These are phyloP conservation scores for Criorhina ranunculi DNA, from an alignment of 2,888 invertebrate genomes.

Conservation along the genomic window DNA sequence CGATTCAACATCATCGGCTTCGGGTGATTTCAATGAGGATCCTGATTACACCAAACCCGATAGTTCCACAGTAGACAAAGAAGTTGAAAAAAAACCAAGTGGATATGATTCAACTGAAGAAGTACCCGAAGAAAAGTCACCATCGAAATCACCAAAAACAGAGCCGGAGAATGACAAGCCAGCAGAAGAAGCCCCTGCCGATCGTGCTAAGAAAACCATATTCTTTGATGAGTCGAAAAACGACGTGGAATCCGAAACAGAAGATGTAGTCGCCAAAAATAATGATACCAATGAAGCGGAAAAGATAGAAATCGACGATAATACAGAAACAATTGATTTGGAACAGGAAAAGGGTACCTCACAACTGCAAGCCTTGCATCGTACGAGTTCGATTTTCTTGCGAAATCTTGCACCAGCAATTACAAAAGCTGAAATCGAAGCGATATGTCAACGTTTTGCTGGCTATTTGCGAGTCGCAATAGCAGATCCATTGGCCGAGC, in stretches of 20 bases:
- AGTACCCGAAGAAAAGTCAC: constrained; percentile 2
- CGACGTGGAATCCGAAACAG: constrained; percentile 56
- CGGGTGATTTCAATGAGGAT: constrained; percentile 81
- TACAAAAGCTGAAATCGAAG: constrained; percentile 98
- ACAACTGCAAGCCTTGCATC: constrained; percentile 92
- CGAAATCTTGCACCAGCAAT: constrained; percentile 98
- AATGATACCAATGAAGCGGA: constrained; percentile 77
- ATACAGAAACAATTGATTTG: constrained; percentile 84
- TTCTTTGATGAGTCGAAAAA: constrained; percentile 59
- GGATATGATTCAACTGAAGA: constrained; percentile 32
- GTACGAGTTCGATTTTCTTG: constrained; percentile 98
- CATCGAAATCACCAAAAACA: constrained; percentile 14
- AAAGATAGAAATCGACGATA: constrained; percentile 83
- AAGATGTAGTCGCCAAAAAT: constrained; percentile 77
- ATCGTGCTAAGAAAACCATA: constrained; percentile 25
- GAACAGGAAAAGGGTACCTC: constrained; percentile 84
- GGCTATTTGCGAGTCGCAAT: constrained; percentile 98
- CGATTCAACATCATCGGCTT: constrained; percentile 80
- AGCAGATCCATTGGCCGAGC: constrained; percentile 98
- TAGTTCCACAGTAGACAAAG: constrained; percentile 78
- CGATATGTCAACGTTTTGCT: constrained; percentile 95
- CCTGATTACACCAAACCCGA: constrained; percentile 81
- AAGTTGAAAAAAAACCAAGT: constrained; percentile 84
- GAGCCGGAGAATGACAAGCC: constrained; percentile 21
- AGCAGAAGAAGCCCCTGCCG: constrained; percentile 29